phyloP scores from a whole-genome alignment of 1,140 invertebrate genomes.

The Cheumatopsyche charites region DNA sequence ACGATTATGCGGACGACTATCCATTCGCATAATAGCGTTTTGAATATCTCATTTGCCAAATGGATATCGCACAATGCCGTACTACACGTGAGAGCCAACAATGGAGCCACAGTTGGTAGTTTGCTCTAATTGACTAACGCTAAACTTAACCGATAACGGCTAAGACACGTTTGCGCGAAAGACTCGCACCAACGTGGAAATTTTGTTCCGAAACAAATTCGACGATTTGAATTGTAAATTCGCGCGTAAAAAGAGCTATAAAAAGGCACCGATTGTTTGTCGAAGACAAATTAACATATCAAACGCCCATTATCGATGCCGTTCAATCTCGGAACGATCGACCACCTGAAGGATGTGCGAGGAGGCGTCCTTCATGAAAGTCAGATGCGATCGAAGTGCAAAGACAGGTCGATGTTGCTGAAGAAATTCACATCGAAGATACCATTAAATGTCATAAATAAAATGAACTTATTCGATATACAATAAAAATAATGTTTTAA shows the following conservation, averaged over 20 bases:
- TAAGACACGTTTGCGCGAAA: no score
- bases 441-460: no score
- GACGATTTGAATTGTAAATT: constrained; percentile 36
- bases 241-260: constrained; percentile 12
- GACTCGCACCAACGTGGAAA: no score
- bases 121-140: constrained; percentile 3
- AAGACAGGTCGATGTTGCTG: no score
- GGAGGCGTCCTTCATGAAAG: constrained; percentile 6
- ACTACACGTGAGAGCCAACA: background rate
- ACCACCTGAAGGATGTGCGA: constrained; percentile 16
- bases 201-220: constrained; percentile 7
- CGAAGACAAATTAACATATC: constrained; percentile 39
- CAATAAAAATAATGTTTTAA: no score
- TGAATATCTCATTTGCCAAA: constrained; percentile 18
- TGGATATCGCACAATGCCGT: constrained; percentile 2
- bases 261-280: constrained; percentile 9
- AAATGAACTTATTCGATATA: no score
- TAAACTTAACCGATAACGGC: background rate
- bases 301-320: constrained; percentile 30
- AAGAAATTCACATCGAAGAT: no score
- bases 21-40: constrained; percentile 1
- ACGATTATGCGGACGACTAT: background rate
- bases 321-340: constrained; percentile 1
- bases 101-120: no score
- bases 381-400: background rate